phyloP scores from a whole-genome alignment of 1,140 invertebrate genomes.

The Drosophila tsacasi region DNA sequence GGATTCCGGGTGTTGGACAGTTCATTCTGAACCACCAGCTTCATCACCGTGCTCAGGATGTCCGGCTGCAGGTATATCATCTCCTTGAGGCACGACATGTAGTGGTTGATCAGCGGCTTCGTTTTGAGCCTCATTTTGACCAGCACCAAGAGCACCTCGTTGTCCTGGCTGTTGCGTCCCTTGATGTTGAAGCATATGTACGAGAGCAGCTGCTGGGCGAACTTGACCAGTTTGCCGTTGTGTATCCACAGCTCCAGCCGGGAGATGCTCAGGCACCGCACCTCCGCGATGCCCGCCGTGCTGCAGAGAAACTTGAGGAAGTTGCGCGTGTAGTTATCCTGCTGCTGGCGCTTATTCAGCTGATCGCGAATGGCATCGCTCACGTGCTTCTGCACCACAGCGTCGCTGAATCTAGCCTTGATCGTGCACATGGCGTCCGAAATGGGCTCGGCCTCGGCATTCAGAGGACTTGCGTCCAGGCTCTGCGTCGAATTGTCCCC shows the following conservation, averaged over 20 bases:
- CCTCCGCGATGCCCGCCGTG: constrained; percentile 93
- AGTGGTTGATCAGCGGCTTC: constrained; percentile 95
- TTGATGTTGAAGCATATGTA: constrained; percentile 94
- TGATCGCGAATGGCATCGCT: constrained; percentile 95
- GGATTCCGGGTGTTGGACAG: constrained; percentile 95
- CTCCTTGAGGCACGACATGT: constrained; percentile 93
- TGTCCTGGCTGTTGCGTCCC: constrained; percentile 91
- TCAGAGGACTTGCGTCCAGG: constrained; percentile 61
- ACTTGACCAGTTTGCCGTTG: constrained; percentile 96
- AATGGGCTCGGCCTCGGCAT: constrained; percentile 57
- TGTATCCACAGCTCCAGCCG: constrained; percentile 97
- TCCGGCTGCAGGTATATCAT: constrained; percentile 87
- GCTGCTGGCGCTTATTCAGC: constrained; percentile 92
- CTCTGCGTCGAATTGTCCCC: constrained; percentile 85
- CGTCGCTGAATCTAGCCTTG: constrained; percentile 88
- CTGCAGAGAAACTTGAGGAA: constrained; percentile 94
- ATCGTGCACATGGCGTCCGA: constrained; percentile 66
- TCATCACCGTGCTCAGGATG: constrained; percentile 94
- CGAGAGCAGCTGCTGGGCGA: constrained; percentile 96
- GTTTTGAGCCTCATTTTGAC: constrained; percentile 97
- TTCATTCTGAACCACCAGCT: constrained; percentile 97
- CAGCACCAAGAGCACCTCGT: constrained; percentile 95
- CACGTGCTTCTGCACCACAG: constrained; percentile 92
- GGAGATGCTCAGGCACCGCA: constrained; percentile 91
- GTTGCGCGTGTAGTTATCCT: constrained; percentile 94